Conservation (phyloP, 2,797 vertebrate species). For the Picus viridis region DNA sequence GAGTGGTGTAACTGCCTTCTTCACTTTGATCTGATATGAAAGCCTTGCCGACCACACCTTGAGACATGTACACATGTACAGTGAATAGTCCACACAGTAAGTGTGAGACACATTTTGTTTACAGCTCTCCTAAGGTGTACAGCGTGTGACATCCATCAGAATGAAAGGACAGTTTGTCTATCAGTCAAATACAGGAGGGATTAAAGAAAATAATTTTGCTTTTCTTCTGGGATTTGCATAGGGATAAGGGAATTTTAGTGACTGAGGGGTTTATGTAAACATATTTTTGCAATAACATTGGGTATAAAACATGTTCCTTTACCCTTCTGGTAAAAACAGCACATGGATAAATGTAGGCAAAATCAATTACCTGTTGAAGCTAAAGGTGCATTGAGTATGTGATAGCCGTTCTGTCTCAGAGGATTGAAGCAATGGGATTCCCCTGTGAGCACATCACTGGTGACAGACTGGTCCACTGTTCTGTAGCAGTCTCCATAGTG, state of each 20-base stretch:
- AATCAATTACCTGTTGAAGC: constrained; percentile 84
- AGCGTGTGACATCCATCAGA: not conserved
- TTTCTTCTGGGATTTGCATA: constrained; percentile 14
- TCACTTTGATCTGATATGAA: not conserved
- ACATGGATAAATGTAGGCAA: not conserved
- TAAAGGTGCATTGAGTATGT: constrained; percentile 83
- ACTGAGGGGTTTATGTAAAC: not conserved
- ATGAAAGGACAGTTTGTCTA: not conserved
- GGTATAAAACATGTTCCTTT: not conserved
- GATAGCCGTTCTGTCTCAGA: constrained; percentile 90
- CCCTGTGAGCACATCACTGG: constrained; percentile 80
- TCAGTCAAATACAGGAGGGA: not conserved
- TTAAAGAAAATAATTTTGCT: not conserved
- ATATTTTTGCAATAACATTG: not conserved
- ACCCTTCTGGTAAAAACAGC: not conserved
- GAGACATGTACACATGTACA: not conserved
- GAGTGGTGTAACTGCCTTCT: not conserved
- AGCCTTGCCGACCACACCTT: not conserved
- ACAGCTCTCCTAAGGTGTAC: not conserved
- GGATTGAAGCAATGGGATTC: constrained; percentile 87
- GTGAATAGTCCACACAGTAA: not conserved
- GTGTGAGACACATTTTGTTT: not conserved
- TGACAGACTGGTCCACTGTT: constrained; percentile 84
- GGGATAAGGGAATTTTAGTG: not conserved
- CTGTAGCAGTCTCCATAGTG: constrained; percentile 94